Conservation (phyloP, 2,797 vertebrate species). For the Sebastes iracundus region DNA sequence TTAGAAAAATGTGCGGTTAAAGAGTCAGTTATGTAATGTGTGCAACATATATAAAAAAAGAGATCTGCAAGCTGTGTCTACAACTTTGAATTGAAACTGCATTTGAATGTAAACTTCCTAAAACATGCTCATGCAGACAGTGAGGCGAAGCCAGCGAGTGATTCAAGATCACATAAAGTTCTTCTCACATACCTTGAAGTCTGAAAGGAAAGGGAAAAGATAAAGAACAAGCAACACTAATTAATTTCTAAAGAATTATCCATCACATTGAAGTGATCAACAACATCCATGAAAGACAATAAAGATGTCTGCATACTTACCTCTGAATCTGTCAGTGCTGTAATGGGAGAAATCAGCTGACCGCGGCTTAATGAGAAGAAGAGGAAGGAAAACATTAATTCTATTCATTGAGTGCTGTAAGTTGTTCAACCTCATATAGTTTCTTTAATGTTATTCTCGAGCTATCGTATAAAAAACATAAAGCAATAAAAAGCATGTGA, state of each 20-base stretch:
- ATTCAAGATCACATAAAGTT: neutral
- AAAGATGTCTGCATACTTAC: constrained; percentile 71
- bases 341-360: constrained; percentile 90
- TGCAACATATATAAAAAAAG: neutral
- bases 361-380: constrained; percentile 80
- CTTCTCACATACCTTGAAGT: constrained; percentile 64
- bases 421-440: neutral
- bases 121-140: constrained; percentile 28
- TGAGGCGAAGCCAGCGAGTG: neutral
- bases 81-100: neutral
- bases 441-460: neutral
- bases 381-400: neutral
- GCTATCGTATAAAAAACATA: neutral
- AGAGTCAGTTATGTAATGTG: neutral
- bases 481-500: neutral
- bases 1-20: neutral
- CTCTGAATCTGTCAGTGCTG: constrained; percentile 85
- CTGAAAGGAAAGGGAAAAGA: constrained; percentile 49
- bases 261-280: neutral
- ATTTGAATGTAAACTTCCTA: neutral
- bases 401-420: neutral
- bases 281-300: neutral
- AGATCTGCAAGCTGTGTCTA: neutral
- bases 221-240: neutral
- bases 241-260: neutral